phyloP scores from a whole-genome alignment of 2,888 invertebrate species.

The Sarcophaga caerulescens region DNA sequence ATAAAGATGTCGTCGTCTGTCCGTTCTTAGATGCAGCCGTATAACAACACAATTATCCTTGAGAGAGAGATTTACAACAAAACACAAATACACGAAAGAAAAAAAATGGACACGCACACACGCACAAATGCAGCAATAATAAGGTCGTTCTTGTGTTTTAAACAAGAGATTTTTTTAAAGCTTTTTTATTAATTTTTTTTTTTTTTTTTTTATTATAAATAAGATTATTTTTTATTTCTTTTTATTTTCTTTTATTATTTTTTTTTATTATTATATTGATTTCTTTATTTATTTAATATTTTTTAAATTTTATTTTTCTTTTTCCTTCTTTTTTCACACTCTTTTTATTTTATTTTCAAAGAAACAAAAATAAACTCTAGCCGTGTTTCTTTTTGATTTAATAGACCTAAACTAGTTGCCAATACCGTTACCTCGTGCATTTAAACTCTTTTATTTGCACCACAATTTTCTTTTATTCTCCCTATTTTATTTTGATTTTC shows the following conservation, averaged over 20 bases:
- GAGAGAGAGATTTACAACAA: not conserved
- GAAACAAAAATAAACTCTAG: not conserved
- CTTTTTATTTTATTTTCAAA: not conserved
- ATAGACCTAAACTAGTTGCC: constrained; percentile 58
- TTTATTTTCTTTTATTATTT: too few relatives aligned
- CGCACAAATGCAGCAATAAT: too few relatives aligned
- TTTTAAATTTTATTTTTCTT: not conserved
- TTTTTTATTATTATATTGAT: too few relatives aligned
- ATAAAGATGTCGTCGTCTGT: constrained; percentile 1
- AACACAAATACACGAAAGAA: not conserved
- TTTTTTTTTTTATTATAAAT: too few relatives aligned
- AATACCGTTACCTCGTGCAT: constrained; percentile 53
- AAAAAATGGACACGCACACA: too few relatives aligned
- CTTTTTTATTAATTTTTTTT: too few relatives aligned
- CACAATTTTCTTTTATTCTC: constrained; percentile 27
- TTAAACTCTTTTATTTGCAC: constrained; percentile 49
- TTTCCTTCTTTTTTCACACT: not conserved
- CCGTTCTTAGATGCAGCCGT: not conserved
- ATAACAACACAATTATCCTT: not conserved
- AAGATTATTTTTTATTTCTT: too few relatives aligned
- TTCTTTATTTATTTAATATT: too few relatives aligned
- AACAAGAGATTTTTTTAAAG: too few relatives aligned
- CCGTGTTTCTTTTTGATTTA: constrained; percentile 6
- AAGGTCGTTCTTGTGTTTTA: too few relatives aligned
- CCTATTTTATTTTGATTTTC: constrained; percentile 25